Evolutionary conservation across 92 coral and sea anemone genomes (phyloP), one percentile per base, ranked within the genome.

Genomic region (Epizoanthus scotinus): DNA sequence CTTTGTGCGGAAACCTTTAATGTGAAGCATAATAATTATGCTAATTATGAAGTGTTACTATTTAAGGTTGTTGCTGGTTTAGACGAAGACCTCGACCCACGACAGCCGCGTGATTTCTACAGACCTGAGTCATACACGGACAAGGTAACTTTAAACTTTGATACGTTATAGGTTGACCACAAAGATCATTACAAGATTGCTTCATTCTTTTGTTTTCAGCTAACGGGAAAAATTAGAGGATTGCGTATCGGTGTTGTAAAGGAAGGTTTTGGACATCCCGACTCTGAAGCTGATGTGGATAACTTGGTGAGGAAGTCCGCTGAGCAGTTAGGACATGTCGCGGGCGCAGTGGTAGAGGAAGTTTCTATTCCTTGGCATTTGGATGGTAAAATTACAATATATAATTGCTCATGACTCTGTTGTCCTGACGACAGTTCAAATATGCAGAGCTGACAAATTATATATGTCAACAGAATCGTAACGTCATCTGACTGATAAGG

Each of bases 281-380:
- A n/a, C 57, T 86, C 89, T 15, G 98, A 93, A 83, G 67, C 78
- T 17, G 98, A 93, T 78, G 94, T 93, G n/a, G 90, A 90, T 73
- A 73, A 74, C 10, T 63, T 90, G 87, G 94, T 93, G 40, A 81
- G 70, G 57, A 84, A 71, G 57, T 89, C 94, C 58, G 92, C 93
- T 56, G 86, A 69, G 58, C 63, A 42, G 77, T 78, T 91, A 53
- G 83, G 84, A 8, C 57, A 31, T 40, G 82, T 56, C 64, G 64
- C 85, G 24, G 94, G 88, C 25, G 98, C 98, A 21, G 72, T 78
- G n/a, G 88, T 88, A 8, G 88, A 93, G 68, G 98, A 93, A 54
- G 88, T 93, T 61, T 88, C 94, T 5, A 54, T 93, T 24, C 93
- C 93, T 27, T 88, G 91, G 95, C 95, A 91, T 67, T 70, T 78